Percentiles rank a stretch among this genome's conserved stretches.
phyloP scores from a whole-genome alignment of 2,888 invertebrate species.

The Congeria kusceri region DNA sequence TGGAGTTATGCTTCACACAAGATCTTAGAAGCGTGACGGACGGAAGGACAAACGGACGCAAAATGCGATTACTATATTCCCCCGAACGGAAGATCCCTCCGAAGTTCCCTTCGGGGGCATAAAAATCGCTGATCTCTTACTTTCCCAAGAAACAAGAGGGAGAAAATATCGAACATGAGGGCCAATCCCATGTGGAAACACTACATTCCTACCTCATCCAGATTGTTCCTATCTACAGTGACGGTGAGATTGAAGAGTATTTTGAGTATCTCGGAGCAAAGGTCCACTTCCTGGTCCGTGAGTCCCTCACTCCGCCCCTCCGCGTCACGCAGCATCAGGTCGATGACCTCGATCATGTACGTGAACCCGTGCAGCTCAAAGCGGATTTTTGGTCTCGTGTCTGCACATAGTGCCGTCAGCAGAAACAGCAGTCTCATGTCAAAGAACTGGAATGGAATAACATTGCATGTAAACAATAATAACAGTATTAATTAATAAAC shows the following conservation, averaged over 20 bases:
- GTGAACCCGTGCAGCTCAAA: slow-evolving; percentile 86
- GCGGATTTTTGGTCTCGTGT: slow-evolving; percentile 87
- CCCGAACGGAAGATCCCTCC: too few species aligned
- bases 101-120: too few species aligned
- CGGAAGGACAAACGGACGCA: too few species aligned
- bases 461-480: background rate
- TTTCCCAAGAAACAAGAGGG: too few species aligned
- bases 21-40: too few species aligned
- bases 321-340: slow-evolving; percentile 83
- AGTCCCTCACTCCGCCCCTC: slow-evolving; percentile 76
- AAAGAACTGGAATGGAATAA: slow-evolving; percentile 87
- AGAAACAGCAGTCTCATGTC: slow-evolving; percentile 96
- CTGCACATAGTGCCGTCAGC: slow-evolving; percentile 92
- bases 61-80: too few species aligned
- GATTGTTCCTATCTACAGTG: slow-evolving; percentile 83
- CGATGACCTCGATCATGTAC: slow-evolving; percentile 86
- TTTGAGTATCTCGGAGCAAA: slow-evolving; percentile 86
- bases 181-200: background rate
- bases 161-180: too few species aligned
- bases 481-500: too few species aligned
- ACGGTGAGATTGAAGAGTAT: slow-evolving; percentile 86
- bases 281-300: slow-evolving; percentile 84
- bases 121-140: too few species aligned
- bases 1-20: too few species aligned
- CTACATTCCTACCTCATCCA: slow-evolving; percentile 84